A percentile compares a stretch with the other conserved stretches of the same genome.
Conservation (phyloP, 2,888 invertebrate species). For the Phania funesta region DNA sequence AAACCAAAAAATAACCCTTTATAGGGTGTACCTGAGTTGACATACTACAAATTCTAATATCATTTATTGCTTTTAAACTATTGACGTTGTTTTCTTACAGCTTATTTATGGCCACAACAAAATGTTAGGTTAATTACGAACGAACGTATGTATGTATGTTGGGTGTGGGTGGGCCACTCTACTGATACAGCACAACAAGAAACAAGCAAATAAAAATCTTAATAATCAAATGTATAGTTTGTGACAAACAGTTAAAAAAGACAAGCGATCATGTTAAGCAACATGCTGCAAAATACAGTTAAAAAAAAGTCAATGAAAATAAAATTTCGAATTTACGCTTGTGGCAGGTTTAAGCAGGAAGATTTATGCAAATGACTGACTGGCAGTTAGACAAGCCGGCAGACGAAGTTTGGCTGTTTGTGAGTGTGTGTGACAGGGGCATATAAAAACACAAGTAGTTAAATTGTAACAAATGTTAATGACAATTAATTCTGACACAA, state of each 20-base stretch:
- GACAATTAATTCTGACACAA: conserved; percentile 51
- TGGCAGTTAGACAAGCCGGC: background rate
- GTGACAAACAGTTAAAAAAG: conserved; percentile 1
- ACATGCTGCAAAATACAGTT: background rate
- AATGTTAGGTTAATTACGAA: conserved; percentile 57
- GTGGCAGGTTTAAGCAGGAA: conserved; percentile 46
- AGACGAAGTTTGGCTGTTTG: too few species aligned
- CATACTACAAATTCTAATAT: background rate
- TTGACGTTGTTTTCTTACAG: background rate
- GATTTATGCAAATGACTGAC: conserved; percentile 57
- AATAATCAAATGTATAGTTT: background rate
- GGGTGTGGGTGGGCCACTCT: conserved; percentile 63
- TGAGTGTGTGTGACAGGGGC: background rate
- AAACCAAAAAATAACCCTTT: too few species aligned
- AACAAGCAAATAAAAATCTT: background rate
- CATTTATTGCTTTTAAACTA: background rate
- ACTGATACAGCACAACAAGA: background rate
- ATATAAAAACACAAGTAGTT: conserved; percentile 6
- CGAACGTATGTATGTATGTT: conserved; percentile 5
- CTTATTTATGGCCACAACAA: conserved; percentile 57
- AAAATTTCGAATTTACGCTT: conserved; percentile 35
- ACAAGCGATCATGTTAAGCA: conserved; percentile 2
- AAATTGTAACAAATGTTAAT: conserved; percentile 45
- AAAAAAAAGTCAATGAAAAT: background rate
- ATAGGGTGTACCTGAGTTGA: background rate